Base-by-base conservation (phyloP, 2,797 vertebrate genomes). In the Limosa lapponica region DNA sequence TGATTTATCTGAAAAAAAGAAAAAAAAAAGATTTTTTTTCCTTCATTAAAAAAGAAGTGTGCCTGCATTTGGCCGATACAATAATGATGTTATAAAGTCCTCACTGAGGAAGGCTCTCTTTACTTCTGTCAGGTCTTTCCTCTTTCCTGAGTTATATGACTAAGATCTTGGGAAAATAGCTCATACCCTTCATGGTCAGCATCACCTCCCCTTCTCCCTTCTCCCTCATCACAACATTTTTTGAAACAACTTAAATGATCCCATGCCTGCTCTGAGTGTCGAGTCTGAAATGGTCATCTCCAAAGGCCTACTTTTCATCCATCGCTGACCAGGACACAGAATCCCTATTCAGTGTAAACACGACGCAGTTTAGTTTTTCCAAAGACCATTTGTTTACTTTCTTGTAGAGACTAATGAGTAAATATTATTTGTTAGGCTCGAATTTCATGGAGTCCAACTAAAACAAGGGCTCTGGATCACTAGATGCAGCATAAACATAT, bases 401-500 rank as follows among this genome's bases (percentile, higher is more conserved):
- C 61, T 91, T 44, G 27, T 90, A 74, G 58, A 89, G 52, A 82
- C 44, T 72, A 91, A 85, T 52, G 79, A 82, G 65, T 95, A 87
- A 96, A 92, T 83, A 92, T 89, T 87, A 89, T 44, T 72, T 88
- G 37, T 30, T 72, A 89, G 67, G 59, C 36, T 83, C 86, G 52
- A 88, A 69, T 83, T 92, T 92, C 72, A 78, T 25, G 48, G 92
- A 91, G 36, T 4, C 30, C 13, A 91, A 61, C 65, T 78, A 74
- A 96, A 94, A 91, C 30, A 75, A 95, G 49, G 43, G 52, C 64
- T 89, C 71, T 62, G 82, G 81, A 89, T 77, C 72, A 65, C 43
- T 77, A 62, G 41, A 90, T 49, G 51, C 24, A 95, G 78, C 27
- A 89, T 80, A 95, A 96, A 94, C 93, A 94, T 74, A 94, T 65